Conservation (phyloP, 2,888 invertebrate genomes). For the Dolomedes plantarius region DNA sequence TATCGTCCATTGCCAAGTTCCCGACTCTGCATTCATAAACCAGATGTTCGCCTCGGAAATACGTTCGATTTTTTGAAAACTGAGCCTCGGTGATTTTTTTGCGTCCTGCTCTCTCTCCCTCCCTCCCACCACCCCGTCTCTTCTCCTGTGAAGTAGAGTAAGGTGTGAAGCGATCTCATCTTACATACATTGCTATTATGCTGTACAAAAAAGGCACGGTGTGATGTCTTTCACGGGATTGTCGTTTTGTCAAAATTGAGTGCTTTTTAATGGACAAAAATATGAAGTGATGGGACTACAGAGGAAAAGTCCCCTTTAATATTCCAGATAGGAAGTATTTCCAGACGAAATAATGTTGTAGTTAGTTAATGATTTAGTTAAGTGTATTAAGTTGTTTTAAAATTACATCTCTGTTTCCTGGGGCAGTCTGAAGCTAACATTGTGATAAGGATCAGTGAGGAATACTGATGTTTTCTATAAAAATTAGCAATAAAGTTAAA, state of each 20-base stretch:
- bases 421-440: no score
- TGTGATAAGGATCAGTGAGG: no score
- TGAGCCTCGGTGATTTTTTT: conserved; percentile 8
- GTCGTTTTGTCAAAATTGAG: no score
- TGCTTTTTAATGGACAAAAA: not conserved
- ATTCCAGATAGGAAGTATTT: no score
- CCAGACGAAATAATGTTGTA: no score
- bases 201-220: not conserved
- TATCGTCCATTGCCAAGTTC: not conserved
- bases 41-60: not conserved
- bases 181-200: not conserved
- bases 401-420: no score
- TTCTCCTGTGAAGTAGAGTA: not conserved
- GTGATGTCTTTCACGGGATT: conserved; percentile 25
- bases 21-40: not conserved
- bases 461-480: no score
- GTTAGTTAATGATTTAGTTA: no score
- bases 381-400: no score
- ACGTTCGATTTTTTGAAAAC: conserved; percentile 6
- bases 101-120: not conserved
- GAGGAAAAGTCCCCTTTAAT: no score
- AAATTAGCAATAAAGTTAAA: no score
- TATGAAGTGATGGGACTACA: not conserved
- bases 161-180: not conserved
- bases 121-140: not conserved